Conservation (phyloP, 2,113 vertebrate genomes). For the Bufo gargarizans region DNA sequence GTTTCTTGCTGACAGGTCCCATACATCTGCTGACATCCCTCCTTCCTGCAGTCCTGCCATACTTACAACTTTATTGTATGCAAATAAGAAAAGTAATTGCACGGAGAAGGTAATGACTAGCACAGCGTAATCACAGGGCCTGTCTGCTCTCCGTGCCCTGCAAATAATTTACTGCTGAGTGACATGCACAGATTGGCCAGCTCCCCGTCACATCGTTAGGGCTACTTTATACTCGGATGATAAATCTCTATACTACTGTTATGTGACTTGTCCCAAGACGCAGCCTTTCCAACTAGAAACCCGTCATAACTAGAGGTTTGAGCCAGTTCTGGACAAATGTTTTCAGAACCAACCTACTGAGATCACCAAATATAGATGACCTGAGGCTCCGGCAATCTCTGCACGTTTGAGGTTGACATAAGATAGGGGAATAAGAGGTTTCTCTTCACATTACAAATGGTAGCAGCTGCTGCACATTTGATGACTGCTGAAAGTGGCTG, state of each 20-base stretch:
- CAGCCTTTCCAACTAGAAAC: neutral
- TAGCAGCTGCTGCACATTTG: conserved; percentile 31
- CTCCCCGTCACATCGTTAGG: conserved; percentile 31
- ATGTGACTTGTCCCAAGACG: conserved; percentile 32
- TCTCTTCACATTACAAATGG: conserved; percentile 20
- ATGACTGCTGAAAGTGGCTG: conserved; percentile 25
- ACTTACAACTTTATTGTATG: conserved; percentile 22
- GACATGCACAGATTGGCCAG: conserved; percentile 48
- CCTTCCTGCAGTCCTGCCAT: neutral
- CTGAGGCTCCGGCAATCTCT: conserved; percentile 16
- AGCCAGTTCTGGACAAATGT: conserved; percentile 3
- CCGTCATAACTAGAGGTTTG: neutral
- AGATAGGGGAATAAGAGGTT: conserved; percentile 51
- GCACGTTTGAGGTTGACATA: conserved; percentile 47
- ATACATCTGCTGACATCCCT: neutral
- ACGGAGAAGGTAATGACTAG: conserved; percentile 30
- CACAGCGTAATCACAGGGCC: conserved; percentile 32
- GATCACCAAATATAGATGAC: conserved; percentile 26
- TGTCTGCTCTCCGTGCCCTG: conserved; percentile 4
- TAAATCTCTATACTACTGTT: conserved; percentile 22
- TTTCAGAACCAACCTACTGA: conserved; percentile 21
- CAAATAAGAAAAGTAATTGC: conserved; percentile 35
- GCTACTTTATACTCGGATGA: conserved; percentile 31
- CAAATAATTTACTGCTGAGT: conserved; percentile 46
- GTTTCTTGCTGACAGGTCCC: neutral